phyloP scores from a whole-genome alignment of 2,797 vertebrate genomes.

The Pogoniulus pusillus region DNA sequence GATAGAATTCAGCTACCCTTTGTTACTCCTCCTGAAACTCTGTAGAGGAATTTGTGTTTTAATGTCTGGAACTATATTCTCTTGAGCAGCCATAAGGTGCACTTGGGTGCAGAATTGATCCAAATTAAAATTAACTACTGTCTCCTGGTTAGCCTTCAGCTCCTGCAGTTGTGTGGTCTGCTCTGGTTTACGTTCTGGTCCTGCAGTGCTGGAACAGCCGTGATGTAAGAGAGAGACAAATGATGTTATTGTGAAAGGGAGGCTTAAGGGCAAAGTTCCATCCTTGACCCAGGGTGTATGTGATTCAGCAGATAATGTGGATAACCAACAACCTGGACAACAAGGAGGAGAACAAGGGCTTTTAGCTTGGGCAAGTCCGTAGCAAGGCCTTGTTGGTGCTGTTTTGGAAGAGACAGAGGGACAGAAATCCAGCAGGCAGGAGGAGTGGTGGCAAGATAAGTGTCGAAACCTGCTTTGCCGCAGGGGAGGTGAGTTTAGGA shows the following conservation, averaged over 20 bases:
- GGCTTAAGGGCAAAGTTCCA: slow-evolving; percentile 33
- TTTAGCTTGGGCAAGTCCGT: neutral
- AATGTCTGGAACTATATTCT: neutral
- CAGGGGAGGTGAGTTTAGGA: neutral
- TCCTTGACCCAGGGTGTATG: rapidly evolving
- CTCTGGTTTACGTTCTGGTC: neutral
- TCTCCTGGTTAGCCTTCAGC: neutral
- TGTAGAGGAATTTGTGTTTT: neutral
- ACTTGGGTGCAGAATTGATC: rapidly evolving
- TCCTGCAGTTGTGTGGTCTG: neutral
- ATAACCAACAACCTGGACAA: neutral
- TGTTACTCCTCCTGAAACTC: neutral
- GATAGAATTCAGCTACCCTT: neutral
- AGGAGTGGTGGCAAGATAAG: neutral
- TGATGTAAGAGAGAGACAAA: rapidly evolving
- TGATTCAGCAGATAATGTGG: neutral
- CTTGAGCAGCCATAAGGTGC: neutral
- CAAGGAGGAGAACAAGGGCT: neutral
- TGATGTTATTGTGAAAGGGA: neutral
- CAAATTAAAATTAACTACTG: neutral
- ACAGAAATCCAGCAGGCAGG: neutral
- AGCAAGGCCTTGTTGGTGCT: neutral
- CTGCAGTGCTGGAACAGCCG: rapidly evolving
- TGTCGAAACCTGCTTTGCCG: neutral
- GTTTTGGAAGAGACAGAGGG: neutral